These are phyloP conservation scores for Calypte anna DNA, from an alignment of 2,113 vertebrate species.

Conservation along the genomic window DNA sequence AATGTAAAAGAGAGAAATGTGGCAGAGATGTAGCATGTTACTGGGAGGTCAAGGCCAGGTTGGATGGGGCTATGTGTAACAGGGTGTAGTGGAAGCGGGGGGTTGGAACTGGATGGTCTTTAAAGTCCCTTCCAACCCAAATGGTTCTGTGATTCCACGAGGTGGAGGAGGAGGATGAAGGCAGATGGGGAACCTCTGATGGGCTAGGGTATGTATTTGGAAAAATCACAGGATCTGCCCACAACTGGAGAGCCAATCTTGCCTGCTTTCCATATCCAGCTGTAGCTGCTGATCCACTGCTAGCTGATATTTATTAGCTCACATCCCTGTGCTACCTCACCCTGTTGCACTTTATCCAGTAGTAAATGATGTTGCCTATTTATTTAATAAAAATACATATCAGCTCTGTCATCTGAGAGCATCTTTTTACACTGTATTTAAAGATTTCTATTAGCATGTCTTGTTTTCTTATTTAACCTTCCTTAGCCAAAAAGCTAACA, in stretches of 20 bases:
- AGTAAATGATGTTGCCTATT: conserved; percentile 18
- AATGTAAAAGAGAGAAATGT: not conserved
- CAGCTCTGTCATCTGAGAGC: not conserved
- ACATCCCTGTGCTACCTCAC: not conserved
- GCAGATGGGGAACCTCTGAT: not conserved
- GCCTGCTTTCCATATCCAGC: not conserved
- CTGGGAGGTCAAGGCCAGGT: not conserved
- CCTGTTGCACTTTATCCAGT: conserved; percentile 48
- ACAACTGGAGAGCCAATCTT: not conserved
- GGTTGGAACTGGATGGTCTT: too few species aligned
- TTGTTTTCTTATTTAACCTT: not conserved
- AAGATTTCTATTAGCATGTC: not conserved
- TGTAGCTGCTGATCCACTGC: not conserved
- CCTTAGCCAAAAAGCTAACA: not conserved
- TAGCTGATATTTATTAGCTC: not conserved
- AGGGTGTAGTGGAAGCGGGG: too few species aligned
- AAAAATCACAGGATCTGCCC: not conserved
- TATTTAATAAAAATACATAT: conserved; percentile 34
- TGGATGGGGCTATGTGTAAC: too few species aligned
- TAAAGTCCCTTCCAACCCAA: too few species aligned
- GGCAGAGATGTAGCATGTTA: not conserved
- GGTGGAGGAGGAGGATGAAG: not conserved
- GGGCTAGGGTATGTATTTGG: not conserved
- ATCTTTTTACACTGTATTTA: not conserved
- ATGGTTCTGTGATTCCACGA: too few species aligned